Conservation (phyloP, 2,797 vertebrate genomes). For the Gadopsis marmoratus region DNA sequence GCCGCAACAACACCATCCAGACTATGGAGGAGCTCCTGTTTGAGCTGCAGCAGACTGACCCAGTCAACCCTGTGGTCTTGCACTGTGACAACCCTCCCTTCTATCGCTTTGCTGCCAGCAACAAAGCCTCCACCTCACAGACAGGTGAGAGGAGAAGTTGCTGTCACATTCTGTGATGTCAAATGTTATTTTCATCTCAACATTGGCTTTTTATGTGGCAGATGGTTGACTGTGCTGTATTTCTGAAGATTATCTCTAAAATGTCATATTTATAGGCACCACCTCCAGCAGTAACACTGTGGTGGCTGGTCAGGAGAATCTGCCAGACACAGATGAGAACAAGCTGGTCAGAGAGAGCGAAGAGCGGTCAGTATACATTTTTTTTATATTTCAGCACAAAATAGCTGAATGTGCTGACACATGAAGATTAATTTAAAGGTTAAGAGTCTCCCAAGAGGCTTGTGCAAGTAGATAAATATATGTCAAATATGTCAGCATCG, state of each 20-base stretch:
- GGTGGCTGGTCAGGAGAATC: slow-evolving; percentile 94
- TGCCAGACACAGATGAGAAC: slow-evolving; percentile 91
- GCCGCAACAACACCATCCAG: slow-evolving; percentile 98
- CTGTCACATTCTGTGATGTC: background rate
- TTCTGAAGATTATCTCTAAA: slow-evolving; percentile 12
- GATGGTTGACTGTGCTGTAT: slow-evolving; percentile 16
- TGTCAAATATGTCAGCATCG: slow-evolving; percentile 9
- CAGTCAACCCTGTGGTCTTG: slow-evolving; percentile 96
- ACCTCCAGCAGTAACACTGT: slow-evolving; percentile 98
- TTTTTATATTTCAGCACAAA: background rate
- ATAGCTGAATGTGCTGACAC: background rate
- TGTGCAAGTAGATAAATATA: background rate
- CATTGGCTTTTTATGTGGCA: slow-evolving; percentile 1
- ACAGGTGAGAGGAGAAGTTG: slow-evolving; percentile 86
- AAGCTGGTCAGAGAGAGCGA: slow-evolving; percentile 92
- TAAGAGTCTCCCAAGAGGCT: background rate
- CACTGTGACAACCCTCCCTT: slow-evolving; percentile 99
- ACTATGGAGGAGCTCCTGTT: slow-evolving; percentile 99
- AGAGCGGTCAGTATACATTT: slow-evolving; percentile 88
- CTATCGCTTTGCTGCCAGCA: slow-evolving; percentile 96
- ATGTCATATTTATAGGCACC: slow-evolving; percentile 86
- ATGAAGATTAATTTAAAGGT: slow-evolving; percentile 3
- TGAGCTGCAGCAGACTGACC: slow-evolving; percentile 98
- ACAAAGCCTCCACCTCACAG: slow-evolving; percentile 93
- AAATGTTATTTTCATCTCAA: background rate